A percentile compares a stretch with the other conserved stretches of the same genome.
These are phyloP conservation scores for Lepilemur septentrionalis DNA, from an alignment of 2,797 vertebrate genomes.

Conservation along the genomic window DNA sequence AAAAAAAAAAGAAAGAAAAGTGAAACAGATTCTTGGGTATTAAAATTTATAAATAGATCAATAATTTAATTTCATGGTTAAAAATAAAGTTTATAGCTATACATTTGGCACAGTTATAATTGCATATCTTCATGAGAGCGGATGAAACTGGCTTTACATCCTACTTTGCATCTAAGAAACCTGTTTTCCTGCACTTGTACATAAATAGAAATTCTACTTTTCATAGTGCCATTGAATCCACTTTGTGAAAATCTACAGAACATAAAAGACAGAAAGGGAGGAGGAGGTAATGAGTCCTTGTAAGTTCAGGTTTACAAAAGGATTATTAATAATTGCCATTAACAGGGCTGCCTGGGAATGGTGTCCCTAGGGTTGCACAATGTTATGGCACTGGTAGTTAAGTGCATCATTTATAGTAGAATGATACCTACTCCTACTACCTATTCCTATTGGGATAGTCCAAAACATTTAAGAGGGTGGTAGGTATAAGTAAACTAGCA, in stretches of 20 bases:
- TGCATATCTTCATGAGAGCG: background rate
- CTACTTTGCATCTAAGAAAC: background rate
- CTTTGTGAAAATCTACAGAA: background rate
- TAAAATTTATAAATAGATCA: background rate
- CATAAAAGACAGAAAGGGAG: background rate
- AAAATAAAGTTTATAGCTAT: background rate
- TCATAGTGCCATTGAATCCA: background rate
- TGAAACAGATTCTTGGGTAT: background rate
- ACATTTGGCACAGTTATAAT: background rate
- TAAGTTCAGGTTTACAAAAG: background rate
- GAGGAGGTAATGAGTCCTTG: background rate
- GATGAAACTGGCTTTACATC: background rate
- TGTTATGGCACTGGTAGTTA: background rate
- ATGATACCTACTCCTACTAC: background rate
- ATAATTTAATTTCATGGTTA: background rate
- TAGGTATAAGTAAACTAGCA: background rate
- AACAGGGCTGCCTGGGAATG: background rate
- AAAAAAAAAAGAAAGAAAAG: background rate
- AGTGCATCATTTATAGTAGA: background rate
- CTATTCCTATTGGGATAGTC: background rate
- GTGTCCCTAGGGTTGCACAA: background rate
- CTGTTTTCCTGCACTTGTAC: background rate
- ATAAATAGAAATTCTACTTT: slow-evolving; percentile 19
- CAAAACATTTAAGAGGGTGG: background rate
- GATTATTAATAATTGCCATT: background rate